Percentiles rank a stretch among this genome's conserved stretches.
Evolutionary conservation across 1,140 invertebrate genomes (phyloP).

Genomic region (Tigriopus japonicus): DNA sequence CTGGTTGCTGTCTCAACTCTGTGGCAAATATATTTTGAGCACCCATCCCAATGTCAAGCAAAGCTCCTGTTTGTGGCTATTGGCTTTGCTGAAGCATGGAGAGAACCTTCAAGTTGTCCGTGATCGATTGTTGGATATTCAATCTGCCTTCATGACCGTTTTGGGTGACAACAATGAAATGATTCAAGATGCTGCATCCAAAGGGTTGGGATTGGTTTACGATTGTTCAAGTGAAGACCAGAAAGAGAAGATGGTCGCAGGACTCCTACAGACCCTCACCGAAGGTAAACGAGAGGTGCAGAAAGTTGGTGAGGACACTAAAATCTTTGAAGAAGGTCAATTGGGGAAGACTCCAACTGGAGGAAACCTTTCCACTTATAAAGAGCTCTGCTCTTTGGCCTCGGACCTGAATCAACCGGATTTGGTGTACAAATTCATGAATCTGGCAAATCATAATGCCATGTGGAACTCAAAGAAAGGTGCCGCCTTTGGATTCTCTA

Average conservation of each 20-base stretch:
- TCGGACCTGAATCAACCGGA: conserved; percentile 85
- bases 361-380: conserved; percentile 70
- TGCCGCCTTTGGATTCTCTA: conserved; percentile 74
- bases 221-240: conserved; percentile 49
- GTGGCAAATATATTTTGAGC: conserved; percentile 40
- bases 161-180: conserved; percentile 66
- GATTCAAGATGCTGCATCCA: conserved; percentile 76
- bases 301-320: conserved; percentile 52
- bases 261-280: conserved; percentile 57
- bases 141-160: conserved; percentile 66
- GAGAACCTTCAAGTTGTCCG: conserved; percentile 42
- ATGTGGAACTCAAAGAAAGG: conserved; percentile 75
- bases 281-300: conserved; percentile 47
- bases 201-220: conserved; percentile 70
- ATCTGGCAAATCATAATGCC: conserved; percentile 78
- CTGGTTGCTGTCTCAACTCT: conserved; percentile 45
- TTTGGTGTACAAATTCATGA: conserved; percentile 84
- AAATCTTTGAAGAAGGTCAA: conserved; percentile 69
- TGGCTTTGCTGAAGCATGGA: conserved; percentile 61
- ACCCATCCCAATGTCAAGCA: conserved; percentile 51
- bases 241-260: conserved; percentile 47
- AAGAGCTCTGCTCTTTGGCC: conserved; percentile 76
- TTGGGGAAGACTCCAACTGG: conserved; percentile 63
- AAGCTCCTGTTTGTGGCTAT: conserved; percentile 63
- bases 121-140: conserved; percentile 42